Percentiles rank a stretch among this genome's conserved stretches.
These are phyloP conservation scores for Eleutherodactylus coqui DNA, from an alignment of 2,797 vertebrate genomes.

Conservation along the genomic window DNA sequence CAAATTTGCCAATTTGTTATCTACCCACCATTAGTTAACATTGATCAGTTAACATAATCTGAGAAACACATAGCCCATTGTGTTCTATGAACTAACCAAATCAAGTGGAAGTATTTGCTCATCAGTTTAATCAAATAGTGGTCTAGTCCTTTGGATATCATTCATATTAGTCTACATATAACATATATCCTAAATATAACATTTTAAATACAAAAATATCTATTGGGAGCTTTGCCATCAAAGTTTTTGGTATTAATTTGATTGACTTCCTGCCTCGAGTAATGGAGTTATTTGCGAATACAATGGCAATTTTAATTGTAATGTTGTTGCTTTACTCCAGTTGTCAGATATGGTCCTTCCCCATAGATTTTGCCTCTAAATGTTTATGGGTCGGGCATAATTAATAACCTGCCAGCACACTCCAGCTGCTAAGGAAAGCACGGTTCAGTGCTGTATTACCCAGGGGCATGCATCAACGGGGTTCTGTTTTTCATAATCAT, in stretches of 20 bases:
- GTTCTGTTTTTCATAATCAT: conserved; percentile 26
- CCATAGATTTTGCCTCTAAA: conserved; percentile 20
- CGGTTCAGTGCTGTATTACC: conserved; percentile 35
- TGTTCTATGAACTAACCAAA: neutral
- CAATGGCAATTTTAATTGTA: neutral
- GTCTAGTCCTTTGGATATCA: neutral
- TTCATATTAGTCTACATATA: neutral
- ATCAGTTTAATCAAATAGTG: neutral
- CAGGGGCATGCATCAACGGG: conserved; percentile 21
- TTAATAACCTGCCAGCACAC: conserved; percentile 34
- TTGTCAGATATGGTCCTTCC: neutral
- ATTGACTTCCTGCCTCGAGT: neutral
- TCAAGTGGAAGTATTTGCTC: neutral
- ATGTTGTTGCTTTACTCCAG: neutral
- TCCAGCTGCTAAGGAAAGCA: conserved; percentile 37
- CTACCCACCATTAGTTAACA: neutral
- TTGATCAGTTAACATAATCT: neutral
- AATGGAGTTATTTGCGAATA: neutral
- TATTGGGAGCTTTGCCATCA: neutral
- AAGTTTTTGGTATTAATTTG: neutral
- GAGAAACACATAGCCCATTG: neutral
- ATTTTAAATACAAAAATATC: neutral
- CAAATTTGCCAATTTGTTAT: neutral
- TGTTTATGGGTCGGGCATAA: conserved; percentile 48
- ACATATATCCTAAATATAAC: neutral